Percentiles rank a stretch among this genome's conserved stretches.
Conservation (phyloP, 2,888 invertebrate genomes). For the Sminthurides aquaticus region DNA sequence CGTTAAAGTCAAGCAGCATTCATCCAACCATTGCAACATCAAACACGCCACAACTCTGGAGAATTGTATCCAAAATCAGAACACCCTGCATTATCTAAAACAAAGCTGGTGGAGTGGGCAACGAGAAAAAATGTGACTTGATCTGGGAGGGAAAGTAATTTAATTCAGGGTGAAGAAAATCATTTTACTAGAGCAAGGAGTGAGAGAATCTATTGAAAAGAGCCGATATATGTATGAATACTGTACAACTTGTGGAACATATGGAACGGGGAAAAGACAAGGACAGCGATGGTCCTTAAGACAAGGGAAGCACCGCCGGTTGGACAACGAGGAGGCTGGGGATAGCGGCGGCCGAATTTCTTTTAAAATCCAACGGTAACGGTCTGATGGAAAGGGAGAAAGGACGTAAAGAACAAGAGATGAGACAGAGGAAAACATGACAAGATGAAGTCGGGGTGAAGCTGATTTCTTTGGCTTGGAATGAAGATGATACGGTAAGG, state of each 20-base stretch:
- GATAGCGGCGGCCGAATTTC: not conserved
- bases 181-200: not conserved
- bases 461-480: too few species aligned
- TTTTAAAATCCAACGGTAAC: not conserved
- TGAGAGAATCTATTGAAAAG: not conserved
- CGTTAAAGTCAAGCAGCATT: too few species aligned
- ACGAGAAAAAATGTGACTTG: not conserved
- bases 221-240: too few species aligned
- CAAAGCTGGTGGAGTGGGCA: not conserved
- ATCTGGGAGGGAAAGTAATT: conserved; percentile 5
- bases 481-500: not conserved
- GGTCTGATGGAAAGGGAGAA: not conserved
- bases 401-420: not conserved
- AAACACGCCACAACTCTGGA: too few species aligned
- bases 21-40: too few species aligned
- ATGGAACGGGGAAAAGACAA: not conserved
- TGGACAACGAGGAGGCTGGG: not conserved
- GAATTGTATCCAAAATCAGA: not conserved
- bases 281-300: not conserved
- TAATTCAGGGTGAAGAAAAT: not conserved
- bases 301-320: not conserved
- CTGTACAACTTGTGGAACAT: too few species aligned
- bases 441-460: not conserved
- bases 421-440: not conserved
- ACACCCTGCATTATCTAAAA: not conserved